A percentile compares a stretch with the other conserved stretches of the same genome.
These are phyloP conservation scores for Coptotermes formosanus DNA, from an alignment of 1,140 invertebrate genomes.

Conservation along the genomic window DNA sequence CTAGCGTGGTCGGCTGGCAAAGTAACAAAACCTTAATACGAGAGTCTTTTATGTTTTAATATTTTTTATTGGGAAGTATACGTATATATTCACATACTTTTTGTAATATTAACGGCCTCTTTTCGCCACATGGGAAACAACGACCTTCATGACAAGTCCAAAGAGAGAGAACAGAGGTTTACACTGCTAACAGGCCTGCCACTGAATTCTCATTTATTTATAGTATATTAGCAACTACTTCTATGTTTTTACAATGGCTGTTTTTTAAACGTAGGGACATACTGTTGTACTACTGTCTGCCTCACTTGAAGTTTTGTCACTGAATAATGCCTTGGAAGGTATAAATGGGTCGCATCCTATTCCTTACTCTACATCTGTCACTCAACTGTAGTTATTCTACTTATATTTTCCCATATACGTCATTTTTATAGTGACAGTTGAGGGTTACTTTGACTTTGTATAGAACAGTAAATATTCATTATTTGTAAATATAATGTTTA, in stretches of 20 bases:
- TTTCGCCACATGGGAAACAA: slow-evolving; percentile 17
- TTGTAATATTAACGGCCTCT: background rate
- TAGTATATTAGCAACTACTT: background rate
- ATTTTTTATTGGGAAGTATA: background rate
- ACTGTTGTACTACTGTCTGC: background rate
- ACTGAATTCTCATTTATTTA: slow-evolving; percentile 2
- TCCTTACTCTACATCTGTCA: background rate
- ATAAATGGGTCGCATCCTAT: background rate
- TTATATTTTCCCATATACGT: background rate
- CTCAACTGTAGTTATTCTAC: background rate
- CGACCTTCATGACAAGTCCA: slow-evolving; percentile 35
- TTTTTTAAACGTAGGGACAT: background rate
- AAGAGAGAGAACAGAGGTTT: slow-evolving; percentile 37
- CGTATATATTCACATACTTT: background rate
- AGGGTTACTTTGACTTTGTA: background rate
- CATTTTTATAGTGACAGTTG: background rate
- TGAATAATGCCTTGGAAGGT: background rate
- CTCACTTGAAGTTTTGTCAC: background rate
- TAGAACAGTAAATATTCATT: background rate
- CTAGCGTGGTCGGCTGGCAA: background rate
- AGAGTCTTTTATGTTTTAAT: background rate
- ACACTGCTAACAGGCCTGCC: background rate
- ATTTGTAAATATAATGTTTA: slow-evolving; percentile 4
- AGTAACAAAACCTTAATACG: background rate
- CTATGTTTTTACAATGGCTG: background rate